Conservation (phyloP, 2,113 vertebrate species). For the Python bivittatus region DNA sequence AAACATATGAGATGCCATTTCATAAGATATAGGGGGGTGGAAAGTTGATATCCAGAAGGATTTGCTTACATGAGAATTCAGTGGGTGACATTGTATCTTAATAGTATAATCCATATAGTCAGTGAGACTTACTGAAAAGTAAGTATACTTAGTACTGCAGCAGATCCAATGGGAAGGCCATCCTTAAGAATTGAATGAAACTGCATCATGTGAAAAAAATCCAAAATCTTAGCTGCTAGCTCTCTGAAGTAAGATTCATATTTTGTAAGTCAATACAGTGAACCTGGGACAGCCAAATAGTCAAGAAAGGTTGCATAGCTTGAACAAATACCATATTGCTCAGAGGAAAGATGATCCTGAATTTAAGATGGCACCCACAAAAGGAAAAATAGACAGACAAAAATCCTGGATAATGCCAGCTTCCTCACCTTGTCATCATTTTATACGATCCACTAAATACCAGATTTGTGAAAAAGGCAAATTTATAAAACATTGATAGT, state of each 20-base stretch:
- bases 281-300: background rate
- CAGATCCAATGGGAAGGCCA: background rate
- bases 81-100: background rate
- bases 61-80: background rate
- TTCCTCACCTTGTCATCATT: background rate
- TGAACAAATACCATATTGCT: background rate
- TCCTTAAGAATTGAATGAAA: background rate
- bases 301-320: background rate
- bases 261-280: background rate
- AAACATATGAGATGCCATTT: background rate
- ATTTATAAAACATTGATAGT: background rate
- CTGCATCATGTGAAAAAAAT: background rate
- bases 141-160: background rate
- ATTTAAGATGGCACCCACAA: background rate
- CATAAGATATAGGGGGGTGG: background rate
- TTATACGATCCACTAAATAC: background rate
- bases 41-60: background rate
- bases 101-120: background rate
- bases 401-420: background rate
- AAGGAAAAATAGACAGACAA: background rate
- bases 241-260: background rate
- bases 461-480: background rate
- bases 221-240: background rate
- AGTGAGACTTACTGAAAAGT: background rate
- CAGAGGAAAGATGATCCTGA: background rate